A percentile compares a stretch with the other conserved stretches of the same genome.
Conservation (phyloP, 2,113 vertebrate genomes). For the Sebastes schlegelii region DNA sequence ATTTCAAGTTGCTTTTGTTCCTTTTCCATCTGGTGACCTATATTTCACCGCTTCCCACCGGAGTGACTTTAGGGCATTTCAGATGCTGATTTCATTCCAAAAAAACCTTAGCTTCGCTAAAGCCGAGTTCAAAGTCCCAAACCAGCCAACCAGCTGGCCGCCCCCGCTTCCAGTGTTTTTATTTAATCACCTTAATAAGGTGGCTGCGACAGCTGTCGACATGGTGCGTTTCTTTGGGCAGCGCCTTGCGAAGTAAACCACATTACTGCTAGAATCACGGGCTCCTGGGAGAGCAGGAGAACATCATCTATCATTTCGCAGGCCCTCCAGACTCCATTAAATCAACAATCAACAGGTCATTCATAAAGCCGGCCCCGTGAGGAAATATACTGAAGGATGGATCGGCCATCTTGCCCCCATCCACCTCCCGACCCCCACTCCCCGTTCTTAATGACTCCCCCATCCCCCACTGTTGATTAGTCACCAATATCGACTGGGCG, state of each 20-base stretch:
- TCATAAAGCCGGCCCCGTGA: constrained; percentile 68
- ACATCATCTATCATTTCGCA: constrained; percentile 68
- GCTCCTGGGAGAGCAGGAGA: constrained; percentile 61
- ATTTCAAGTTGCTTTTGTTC: constrained; percentile 38
- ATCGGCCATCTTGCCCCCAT: constrained; percentile 48
- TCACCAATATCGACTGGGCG: constrained; percentile 62
- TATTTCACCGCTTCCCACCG: constrained; percentile 34
- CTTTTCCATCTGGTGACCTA: constrained; percentile 40
- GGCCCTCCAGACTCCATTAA: constrained; percentile 73
- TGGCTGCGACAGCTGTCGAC: constrained; percentile 75
- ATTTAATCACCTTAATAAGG: constrained; percentile 81
- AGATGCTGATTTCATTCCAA: constrained; percentile 41
- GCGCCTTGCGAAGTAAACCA: constrained; percentile 62
- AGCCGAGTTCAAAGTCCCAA: constrained; percentile 46
- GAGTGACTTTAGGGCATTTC: constrained; percentile 47
- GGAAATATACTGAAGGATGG: constrained; percentile 55
- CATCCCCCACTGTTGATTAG: constrained; percentile 68
- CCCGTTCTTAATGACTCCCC: constrained; percentile 58
- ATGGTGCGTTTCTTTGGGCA: constrained; percentile 62
- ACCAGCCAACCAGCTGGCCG: constrained; percentile 35
- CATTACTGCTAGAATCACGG: constrained; percentile 62
- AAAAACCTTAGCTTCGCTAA: background rate
- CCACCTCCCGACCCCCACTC: background rate
- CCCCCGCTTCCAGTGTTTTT: constrained; percentile 65
- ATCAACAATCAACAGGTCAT: constrained; percentile 78